Evolutionary conservation across 1,140 invertebrate species (phyloP), one percentile per base, ranked within the genome.

Genomic region (Galleria mellonella): DNA sequence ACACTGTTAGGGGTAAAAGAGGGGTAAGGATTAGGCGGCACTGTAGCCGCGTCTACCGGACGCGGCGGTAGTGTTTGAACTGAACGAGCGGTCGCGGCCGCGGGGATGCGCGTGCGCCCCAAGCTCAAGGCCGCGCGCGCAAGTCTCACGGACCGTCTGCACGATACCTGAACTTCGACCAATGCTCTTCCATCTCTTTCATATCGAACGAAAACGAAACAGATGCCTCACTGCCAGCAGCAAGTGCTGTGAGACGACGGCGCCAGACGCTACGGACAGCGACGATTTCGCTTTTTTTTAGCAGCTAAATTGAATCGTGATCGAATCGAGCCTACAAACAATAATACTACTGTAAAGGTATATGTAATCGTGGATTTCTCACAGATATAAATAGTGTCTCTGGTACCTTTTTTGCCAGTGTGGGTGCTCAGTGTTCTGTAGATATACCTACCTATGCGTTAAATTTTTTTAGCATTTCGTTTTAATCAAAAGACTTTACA

Each of bases 41-140:
- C 65, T 47, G 51, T 31, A 72, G 72, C 74, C 77, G 79, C 79
- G 79, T 83, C 67, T 74, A 64, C 58, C 70, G 65, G 66, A 72
- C 77, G 79, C 79, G 75, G 68, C 79, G 75, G 65, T 76, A 58
- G 49, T 70, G 52, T 79, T 77, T 72, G 66, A 76, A 82, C 75
- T 77, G 73, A 79, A 76, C 75, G 17, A 23, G 75, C 75, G 62
- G 65, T 47, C 54, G 55, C 14, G 35, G 35, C 38, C 52, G 71
- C 68, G 66, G 74, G 72, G 72, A 81, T 81, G 77, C 70, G 79
- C 69, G 44, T 32, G 65, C 74, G 59, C 68, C 64, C 68, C 57
- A 70, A 62, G 57, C 57, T 59, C 73, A 77, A 78, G 75, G 66
- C 72, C 71, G 58, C 51, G 54, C 63, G 51, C 52, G 60, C 63